phyloP scores from a whole-genome alignment of 1,140 invertebrate genomes.

The Pollicipes pollicipes region DNA sequence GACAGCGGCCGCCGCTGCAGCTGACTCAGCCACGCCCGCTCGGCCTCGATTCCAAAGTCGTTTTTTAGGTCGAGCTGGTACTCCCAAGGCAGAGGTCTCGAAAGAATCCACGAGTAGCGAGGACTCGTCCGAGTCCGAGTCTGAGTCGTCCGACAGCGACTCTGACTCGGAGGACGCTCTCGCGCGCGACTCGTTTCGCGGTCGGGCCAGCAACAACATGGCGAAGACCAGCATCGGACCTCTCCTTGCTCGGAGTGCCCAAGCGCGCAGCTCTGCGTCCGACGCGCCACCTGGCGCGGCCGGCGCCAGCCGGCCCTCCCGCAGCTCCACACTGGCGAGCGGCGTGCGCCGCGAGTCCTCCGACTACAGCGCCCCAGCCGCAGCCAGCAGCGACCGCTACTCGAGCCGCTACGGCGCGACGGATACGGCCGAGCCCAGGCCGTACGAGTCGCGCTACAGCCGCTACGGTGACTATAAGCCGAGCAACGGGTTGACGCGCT shows the following conservation, averaged over 20 bases:
- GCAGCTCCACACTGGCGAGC: background rate
- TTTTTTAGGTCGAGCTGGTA: conserved; percentile 44
- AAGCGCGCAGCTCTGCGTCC: no score
- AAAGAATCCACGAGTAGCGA: conserved; percentile 24
- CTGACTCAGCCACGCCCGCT: conserved; percentile 11
- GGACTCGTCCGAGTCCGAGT: background rate
- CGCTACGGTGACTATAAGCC: background rate
- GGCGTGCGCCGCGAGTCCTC: background rate
- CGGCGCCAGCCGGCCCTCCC: no score
- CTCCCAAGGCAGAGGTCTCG: conserved; percentile 35
- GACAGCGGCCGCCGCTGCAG: conserved; percentile 3
- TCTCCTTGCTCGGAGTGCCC: background rate
- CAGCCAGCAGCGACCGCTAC: background rate
- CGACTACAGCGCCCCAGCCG: background rate
- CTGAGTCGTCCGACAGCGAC: conserved; percentile 6
- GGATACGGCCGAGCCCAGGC: background rate
- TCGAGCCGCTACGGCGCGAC: conserved; percentile 14
- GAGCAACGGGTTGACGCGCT: background rate
- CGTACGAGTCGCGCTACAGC: conserved; percentile 5
- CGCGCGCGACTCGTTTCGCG: conserved; percentile 18
- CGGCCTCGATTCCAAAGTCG: conserved; percentile 47
- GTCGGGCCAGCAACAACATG: conserved; percentile 23
- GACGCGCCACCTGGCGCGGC: no score
- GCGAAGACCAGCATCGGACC: conserved; percentile 14
- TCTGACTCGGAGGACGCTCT: conserved; percentile 13